Conservation (phyloP, 1,140 invertebrate species). For the Hirudo medicinalis region DNA sequence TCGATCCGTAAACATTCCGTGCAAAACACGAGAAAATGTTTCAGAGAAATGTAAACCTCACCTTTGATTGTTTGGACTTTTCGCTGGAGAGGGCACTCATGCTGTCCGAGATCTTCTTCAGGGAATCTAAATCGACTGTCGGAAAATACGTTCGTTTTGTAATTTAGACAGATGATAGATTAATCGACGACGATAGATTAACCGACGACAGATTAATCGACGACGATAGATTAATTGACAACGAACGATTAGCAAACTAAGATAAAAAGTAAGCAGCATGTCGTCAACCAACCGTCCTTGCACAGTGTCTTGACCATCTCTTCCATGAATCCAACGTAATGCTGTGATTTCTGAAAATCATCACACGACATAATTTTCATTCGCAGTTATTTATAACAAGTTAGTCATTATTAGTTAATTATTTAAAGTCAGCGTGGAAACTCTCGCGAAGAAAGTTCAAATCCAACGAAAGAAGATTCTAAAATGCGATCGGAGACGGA, state of each 20-base stretch:
- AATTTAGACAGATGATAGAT: too few relatives aligned
- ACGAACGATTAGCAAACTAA: too few relatives aligned
- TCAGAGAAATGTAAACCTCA: not conserved
- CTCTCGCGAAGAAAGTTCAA: not conserved
- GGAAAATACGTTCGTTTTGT: too few relatives aligned
- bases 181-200: too few relatives aligned
- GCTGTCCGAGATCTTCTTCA: conserved; percentile 3
- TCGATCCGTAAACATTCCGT: not conserved
- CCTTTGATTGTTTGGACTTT: conserved; percentile 9
- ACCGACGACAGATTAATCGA: too few relatives aligned
- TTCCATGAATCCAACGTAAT: not conserved
- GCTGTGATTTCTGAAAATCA: not conserved
- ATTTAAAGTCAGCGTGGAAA: not conserved
- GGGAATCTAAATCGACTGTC: not conserved
- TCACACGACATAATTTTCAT: too few relatives aligned
- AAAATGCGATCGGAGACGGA: not conserved
- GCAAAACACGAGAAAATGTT: not conserved
- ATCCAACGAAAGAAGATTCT: not conserved
- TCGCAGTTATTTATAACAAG: not conserved
- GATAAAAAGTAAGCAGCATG: not conserved
- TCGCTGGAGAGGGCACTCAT: not conserved
- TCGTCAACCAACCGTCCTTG: not conserved
- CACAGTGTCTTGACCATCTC: not conserved
- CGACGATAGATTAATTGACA: too few relatives aligned
- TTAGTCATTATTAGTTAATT: not conserved